Percentiles rank a stretch among this genome's conserved stretches.
Evolutionary conservation across 2,797 vertebrate genomes (phyloP).

Genomic region (Columba guinea): DNA sequence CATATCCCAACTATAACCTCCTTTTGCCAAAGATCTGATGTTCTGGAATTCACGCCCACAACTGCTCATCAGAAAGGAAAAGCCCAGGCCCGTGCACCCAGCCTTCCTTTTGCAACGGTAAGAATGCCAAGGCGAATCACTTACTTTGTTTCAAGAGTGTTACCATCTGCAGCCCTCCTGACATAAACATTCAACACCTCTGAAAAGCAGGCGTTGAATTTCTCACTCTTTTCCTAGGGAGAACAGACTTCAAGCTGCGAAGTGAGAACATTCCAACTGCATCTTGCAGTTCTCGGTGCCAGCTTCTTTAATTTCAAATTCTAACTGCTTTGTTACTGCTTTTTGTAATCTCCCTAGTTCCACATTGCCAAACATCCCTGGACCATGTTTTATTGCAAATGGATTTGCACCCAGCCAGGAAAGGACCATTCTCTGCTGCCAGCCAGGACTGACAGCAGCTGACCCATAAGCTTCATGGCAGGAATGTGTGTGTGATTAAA

Average conservation of each 20-base stretch:
- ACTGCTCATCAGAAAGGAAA: not conserved
- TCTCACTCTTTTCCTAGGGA: not conserved
- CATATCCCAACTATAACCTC: not conserved
- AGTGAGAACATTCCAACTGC: not conserved
- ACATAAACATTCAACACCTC: not conserved
- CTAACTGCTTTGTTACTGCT: not conserved
- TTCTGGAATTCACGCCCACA: not conserved
- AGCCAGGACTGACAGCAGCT: not conserved
- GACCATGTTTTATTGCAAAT: not conserved
- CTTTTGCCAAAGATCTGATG: not conserved
- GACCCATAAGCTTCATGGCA: rapidly evolving
- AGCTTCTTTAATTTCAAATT: not conserved
- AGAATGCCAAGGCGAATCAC: not conserved
- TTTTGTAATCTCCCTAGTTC: not conserved
- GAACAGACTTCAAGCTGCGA: not conserved
- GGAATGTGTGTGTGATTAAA: not conserved
- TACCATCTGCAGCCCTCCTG: not conserved
- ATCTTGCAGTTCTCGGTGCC: not conserved
- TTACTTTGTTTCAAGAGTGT: not conserved
- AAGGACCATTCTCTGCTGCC: not conserved
- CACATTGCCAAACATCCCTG: not conserved
- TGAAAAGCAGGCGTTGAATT: not conserved
- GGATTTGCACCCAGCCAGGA: not conserved
- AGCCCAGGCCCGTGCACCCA: not conserved
- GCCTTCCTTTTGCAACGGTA: not conserved